Evolutionary conservation across 2,113 vertebrate species (phyloP).

Genomic region (Eira barbara): DNA sequence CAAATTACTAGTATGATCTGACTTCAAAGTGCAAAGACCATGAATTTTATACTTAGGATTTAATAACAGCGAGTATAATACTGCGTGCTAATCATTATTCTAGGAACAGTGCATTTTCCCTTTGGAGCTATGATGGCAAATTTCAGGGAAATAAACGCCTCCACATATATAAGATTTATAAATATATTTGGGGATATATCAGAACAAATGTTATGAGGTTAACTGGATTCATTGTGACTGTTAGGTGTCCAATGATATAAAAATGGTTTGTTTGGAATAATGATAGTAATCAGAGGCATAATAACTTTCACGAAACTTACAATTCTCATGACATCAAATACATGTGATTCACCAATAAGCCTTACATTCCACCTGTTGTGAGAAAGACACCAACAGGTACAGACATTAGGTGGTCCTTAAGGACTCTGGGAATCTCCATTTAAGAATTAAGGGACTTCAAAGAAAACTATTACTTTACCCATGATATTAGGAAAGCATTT

Average conservation of each 20-base stretch:
- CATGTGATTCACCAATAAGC: neutral
- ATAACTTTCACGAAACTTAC: neutral
- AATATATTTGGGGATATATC: neutral
- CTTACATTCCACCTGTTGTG: neutral
- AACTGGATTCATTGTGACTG: neutral
- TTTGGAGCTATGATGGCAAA: neutral
- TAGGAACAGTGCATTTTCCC: neutral
- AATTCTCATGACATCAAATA: neutral
- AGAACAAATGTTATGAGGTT: neutral
- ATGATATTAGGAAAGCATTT: neutral
- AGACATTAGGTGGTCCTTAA: neutral
- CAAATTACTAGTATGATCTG: neutral
- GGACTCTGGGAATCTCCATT: neutral
- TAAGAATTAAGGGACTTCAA: neutral
- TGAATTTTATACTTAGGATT: neutral
- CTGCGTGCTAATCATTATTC: neutral
- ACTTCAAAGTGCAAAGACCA: neutral
- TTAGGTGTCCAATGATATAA: neutral
- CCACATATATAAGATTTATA: no score
- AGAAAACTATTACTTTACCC: neutral
- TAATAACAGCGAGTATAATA: neutral
- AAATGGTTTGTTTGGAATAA: neutral
- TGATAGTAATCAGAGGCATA: neutral
- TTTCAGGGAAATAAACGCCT: neutral
- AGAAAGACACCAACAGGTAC: neutral